A percentile compares a stretch with the other conserved stretches of the same genome.
Evolutionary conservation across 2,888 invertebrate genomes (phyloP).

Genomic region (Nymphalis urticae): DNA sequence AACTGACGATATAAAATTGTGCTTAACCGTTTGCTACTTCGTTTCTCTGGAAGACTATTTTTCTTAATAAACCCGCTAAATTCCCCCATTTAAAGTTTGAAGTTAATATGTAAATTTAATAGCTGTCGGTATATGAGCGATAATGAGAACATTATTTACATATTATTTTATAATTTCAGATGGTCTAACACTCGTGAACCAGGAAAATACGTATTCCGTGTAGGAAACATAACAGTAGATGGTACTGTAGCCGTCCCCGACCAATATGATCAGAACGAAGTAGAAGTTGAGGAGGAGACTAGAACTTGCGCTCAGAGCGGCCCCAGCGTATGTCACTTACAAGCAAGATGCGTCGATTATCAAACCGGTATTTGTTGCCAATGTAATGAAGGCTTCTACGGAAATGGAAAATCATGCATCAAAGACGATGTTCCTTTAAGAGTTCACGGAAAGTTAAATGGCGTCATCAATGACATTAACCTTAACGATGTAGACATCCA

Average conservation of each 20-base stretch:
- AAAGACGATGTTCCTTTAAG: slow-evolving; percentile 91
- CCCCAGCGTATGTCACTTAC: slow-evolving; percentile 88
- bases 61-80: no score
- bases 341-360: slow-evolving; percentile 91
- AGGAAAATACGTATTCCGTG: slow-evolving; percentile 93
- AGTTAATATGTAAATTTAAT: no score
- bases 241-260: slow-evolving; percentile 87
- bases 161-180: slow-evolving; percentile 74
- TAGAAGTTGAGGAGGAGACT: slow-evolving; percentile 71
- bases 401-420: slow-evolving; percentile 95
- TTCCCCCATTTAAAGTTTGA: no score
- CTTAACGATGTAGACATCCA: slow-evolving; percentile 91
- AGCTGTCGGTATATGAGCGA: no score
- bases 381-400: slow-evolving; percentile 92
- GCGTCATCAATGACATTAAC: slow-evolving; percentile 88
- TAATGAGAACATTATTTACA: neutral
- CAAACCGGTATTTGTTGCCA: slow-evolving; percentile 93
- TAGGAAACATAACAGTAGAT: slow-evolving; percentile 85
- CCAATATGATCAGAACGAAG: slow-evolving; percentile 69
- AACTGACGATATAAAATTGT: no score
- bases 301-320: slow-evolving; percentile 84
- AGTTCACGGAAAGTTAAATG: slow-evolving; percentile 93
- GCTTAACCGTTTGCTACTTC: no score
- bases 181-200: slow-evolving; percentile 92
- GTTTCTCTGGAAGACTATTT: no score